Percentiles rank a stretch among this genome's conserved stretches.
These are phyloP conservation scores for Blastobasis adustella DNA, from an alignment of 2,888 invertebrate species.

Conservation along the genomic window DNA sequence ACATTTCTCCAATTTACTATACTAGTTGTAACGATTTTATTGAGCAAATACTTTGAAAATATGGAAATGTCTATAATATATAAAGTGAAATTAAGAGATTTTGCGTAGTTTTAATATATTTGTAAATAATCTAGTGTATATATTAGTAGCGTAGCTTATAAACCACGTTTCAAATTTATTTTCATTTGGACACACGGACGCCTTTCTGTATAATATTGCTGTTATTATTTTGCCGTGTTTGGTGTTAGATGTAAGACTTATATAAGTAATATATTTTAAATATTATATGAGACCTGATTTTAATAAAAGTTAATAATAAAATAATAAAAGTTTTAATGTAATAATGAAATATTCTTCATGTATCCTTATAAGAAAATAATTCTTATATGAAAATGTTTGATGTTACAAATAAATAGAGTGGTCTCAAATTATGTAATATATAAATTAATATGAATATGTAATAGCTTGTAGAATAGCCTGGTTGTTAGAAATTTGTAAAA, in stretches of 20 bases:
- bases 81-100: conserved; percentile 21
- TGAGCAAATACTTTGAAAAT: conserved; percentile 15
- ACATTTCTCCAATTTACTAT: no score
- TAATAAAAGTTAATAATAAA: conserved; percentile 25
- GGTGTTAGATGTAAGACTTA: conserved; percentile 50
- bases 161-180: neutral
- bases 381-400: conserved; percentile 19
- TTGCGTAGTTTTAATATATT: conserved; percentile 22
- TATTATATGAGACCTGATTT: conserved; percentile 48
- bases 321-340: neutral
- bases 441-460: neutral
- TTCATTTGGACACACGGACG: conserved; percentile 24
- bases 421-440: conserved; percentile 2
- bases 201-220: conserved; percentile 53
- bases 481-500: conserved; percentile 34
- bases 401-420: conserved; percentile 14
- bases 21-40: no score
- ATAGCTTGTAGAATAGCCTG: conserved; percentile 32
- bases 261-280: conserved; percentile 19
- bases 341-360: neutral
- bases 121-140: conserved; percentile 25
- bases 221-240: conserved; percentile 59
- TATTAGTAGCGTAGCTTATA: conserved; percentile 13
- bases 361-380: conserved; percentile 13
- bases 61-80: conserved; percentile 36